Evolutionary conservation across 2,797 vertebrate genomes (phyloP).

Genomic region (Megalops cyprinoides): DNA sequence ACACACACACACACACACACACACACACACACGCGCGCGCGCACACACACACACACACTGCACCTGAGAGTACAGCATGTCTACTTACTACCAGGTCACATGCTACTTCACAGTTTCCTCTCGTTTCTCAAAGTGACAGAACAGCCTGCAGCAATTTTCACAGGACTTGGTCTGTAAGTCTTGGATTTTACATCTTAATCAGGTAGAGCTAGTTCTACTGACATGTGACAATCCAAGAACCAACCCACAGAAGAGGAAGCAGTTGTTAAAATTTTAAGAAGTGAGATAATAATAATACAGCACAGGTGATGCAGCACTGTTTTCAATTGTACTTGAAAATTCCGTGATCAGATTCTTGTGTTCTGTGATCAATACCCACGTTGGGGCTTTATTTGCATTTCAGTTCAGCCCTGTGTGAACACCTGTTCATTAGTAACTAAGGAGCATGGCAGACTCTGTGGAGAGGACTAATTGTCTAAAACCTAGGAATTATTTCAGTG

Average conservation of each 20-base stretch:
- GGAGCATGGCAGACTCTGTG: constrained; percentile 35
- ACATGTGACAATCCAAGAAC: background rate
- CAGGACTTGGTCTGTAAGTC: background rate
- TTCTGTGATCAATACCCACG: constrained; percentile 60
- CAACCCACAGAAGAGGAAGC: constrained; percentile 36
- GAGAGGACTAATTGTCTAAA: constrained; percentile 47
- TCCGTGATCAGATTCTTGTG: constrained; percentile 33
- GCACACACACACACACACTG: background rate
- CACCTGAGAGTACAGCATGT: background rate
- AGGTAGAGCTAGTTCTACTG: too few species aligned
- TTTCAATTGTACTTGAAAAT: constrained; percentile 60
- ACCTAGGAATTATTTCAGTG: constrained; percentile 51
- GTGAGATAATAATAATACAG: constrained; percentile 59
- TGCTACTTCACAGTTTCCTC: background rate
- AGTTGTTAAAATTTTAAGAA: constrained; percentile 51
- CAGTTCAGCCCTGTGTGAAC: constrained; percentile 44
- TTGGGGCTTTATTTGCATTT: constrained; percentile 59
- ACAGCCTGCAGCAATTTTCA: too few species aligned
- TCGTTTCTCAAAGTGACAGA: background rate
- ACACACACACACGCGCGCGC: background rate
- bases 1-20: constrained; percentile 28
- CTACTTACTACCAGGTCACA: background rate
- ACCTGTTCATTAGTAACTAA: constrained; percentile 53
- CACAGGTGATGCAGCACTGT: constrained; percentile 1
- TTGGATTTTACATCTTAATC: too few species aligned